These are phyloP conservation scores for Oncorhynchus nerka DNA, from an alignment of 2,113 vertebrate genomes.

Conservation along the genomic window DNA sequence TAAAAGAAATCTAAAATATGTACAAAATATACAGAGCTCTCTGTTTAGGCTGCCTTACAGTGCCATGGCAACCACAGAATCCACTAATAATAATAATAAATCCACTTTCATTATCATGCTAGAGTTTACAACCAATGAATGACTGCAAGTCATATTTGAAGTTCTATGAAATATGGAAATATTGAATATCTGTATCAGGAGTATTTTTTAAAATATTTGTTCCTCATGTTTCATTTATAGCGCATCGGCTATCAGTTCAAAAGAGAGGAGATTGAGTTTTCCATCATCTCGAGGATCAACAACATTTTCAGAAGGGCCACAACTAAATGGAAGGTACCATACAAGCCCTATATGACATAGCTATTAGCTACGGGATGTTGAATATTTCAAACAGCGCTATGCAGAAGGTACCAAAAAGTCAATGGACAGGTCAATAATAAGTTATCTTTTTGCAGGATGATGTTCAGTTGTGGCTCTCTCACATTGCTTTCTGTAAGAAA, in stretches of 20 bases:
- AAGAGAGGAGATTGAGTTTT: slow-evolving; percentile 89
- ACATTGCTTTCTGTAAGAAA: slow-evolving; percentile 93
- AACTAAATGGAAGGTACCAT: slow-evolving; percentile 89
- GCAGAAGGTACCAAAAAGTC: no score
- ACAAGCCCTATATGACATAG: not conserved
- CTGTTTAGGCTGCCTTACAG: no score
- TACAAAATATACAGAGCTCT: no score
- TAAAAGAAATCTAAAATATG: no score
- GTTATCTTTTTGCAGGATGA: slow-evolving; percentile 78
- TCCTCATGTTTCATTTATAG: slow-evolving; percentile 59
- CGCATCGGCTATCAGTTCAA: slow-evolving; percentile 89
- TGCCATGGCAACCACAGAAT: no score
- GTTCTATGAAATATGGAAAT: not conserved
- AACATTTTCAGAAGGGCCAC: slow-evolving; percentile 84
- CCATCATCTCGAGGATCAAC: slow-evolving; percentile 84
- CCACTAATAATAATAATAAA: not conserved
- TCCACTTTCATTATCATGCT: not conserved
- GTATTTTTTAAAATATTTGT: not conserved
- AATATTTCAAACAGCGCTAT: no score
- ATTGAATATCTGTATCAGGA: not conserved
- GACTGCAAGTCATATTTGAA: not conserved
- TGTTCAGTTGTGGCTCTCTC: slow-evolving; percentile 92
- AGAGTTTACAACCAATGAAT: not conserved
- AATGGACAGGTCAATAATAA: not conserved
- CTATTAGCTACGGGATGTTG: not conserved